phyloP scores from a whole-genome alignment of 2,888 invertebrate genomes.

The Pharmacophagus antenor region DNA sequence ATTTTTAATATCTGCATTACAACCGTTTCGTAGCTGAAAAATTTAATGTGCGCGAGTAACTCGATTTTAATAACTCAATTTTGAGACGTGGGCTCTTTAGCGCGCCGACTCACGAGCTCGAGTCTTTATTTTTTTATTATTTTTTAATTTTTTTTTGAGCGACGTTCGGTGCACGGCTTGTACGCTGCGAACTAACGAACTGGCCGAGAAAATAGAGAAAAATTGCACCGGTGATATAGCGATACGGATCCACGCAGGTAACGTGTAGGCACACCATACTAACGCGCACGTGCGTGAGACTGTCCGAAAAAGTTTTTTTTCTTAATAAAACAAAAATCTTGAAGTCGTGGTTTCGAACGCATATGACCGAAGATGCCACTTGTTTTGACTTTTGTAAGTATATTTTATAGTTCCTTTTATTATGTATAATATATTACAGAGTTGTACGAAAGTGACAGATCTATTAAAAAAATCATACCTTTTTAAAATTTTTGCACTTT shows the following conservation, averaged over 20 bases:
- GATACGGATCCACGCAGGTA: constrained; percentile 30
- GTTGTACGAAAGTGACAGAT: too few species aligned
- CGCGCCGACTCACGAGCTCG: constrained; percentile 8
- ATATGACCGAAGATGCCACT: too few species aligned
- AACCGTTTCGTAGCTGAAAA: not conserved
- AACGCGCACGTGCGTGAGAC: not conserved
- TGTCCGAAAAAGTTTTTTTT: not conserved
- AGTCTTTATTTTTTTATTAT: too few species aligned
- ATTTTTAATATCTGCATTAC: not conserved
- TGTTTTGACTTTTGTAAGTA: too few species aligned
- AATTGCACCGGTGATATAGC: constrained; percentile 22
- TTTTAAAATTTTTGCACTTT: too few species aligned
- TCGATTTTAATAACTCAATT: constrained; percentile 14
- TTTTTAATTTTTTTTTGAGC: too few species aligned
- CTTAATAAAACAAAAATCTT: too few species aligned
- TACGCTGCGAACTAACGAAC: constrained; percentile 51
- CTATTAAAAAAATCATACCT: too few species aligned
- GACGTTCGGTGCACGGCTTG: constrained; percentile 32
- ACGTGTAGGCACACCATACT: constrained; percentile 5
- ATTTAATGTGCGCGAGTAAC: not conserved
- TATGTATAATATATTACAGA: too few species aligned
- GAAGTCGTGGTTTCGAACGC: too few species aligned
- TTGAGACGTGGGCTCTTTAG: constrained; percentile 5
- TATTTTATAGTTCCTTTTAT: too few species aligned
- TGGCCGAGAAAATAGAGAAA: constrained; percentile 38